phyloP scores from a whole-genome alignment of 2,113 vertebrate species.

The Oreotragus oreotragus region DNA sequence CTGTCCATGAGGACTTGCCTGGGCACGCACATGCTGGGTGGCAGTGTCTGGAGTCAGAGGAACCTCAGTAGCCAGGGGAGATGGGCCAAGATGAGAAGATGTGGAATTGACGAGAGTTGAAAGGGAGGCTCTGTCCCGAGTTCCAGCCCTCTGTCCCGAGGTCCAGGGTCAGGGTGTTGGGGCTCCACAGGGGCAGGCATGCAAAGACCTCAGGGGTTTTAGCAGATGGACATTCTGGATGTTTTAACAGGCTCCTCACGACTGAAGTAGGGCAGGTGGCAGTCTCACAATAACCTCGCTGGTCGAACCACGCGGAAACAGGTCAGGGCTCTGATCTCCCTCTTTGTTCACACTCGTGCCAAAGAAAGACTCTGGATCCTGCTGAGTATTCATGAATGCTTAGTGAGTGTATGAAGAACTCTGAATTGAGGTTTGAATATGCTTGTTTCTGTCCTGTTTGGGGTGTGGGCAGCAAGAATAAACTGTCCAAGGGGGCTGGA shows the following conservation, averaged over 20 bases:
- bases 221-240: background rate
- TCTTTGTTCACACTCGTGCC: background rate
- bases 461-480: background rate
- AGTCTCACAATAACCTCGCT: background rate
- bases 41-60: background rate
- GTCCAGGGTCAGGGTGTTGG: background rate
- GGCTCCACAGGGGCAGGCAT: background rate
- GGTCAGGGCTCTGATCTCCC: background rate
- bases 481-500: background rate
- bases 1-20: background rate
- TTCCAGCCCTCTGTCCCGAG: background rate
- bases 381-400: background rate
- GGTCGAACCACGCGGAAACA: background rate
- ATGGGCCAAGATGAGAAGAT: background rate
- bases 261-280: background rate
- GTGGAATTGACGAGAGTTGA: accelerated
- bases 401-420: background rate
- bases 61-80: background rate
- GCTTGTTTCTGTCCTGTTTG: background rate
- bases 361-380: background rate
- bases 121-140: accelerated
- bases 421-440: background rate
- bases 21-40: background rate
- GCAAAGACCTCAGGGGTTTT: background rate
- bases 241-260: background rate